Percentiles rank a stretch among this genome's conserved stretches.
Conservation (phyloP, 2,113 vertebrate genomes). For the Carollia perspicillata region DNA sequence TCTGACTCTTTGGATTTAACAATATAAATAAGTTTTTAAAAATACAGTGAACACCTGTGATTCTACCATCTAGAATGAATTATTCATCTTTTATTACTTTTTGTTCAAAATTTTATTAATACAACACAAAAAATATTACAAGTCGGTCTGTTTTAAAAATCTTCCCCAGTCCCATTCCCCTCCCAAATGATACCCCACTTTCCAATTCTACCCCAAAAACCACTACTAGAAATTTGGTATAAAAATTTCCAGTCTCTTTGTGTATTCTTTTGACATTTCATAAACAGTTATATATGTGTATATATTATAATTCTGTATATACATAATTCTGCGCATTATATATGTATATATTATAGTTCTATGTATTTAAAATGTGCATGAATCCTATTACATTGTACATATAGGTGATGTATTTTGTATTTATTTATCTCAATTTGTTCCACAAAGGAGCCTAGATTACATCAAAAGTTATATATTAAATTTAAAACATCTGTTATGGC, state of each 20-base stretch:
- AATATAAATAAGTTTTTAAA: not conserved
- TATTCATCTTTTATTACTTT: not conserved
- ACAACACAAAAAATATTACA: not conserved
- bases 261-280: not conserved
- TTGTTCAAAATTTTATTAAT: not conserved
- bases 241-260: not conserved
- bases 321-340: not conserved
- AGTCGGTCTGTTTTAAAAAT: not conserved
- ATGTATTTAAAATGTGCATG: not conserved
- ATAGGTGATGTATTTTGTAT: not conserved
- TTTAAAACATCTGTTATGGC: not conserved
- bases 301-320: not conserved
- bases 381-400: not conserved
- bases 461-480: not conserved
- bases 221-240: not conserved
- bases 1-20: not conserved
- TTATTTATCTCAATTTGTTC: not conserved
- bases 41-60: not conserved
- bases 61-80: not conserved
- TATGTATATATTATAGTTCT: not conserved
- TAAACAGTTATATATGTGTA: not conserved
- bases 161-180: not conserved
- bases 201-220: not conserved
- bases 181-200: not conserved
- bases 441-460: not conserved